phyloP scores from a whole-genome alignment of 1,140 invertebrate species.

The Drosophila pandora region DNA sequence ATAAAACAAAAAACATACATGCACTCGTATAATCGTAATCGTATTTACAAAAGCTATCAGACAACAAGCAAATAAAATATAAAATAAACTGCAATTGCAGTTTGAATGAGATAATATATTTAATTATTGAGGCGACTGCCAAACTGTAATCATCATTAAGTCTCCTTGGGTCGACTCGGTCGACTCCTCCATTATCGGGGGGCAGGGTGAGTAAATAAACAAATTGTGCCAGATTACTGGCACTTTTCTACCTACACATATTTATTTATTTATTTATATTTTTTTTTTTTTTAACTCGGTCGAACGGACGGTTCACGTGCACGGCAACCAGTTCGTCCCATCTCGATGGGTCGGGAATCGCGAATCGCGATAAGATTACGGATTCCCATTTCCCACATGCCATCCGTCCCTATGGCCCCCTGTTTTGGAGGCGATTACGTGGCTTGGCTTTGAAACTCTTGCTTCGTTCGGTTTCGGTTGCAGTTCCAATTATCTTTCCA shows the following conservation, averaged over 20 bases:
- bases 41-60: neutral
- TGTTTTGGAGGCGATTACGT: too few species aligned
- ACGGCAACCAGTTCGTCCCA: slow-evolving; percentile 19
- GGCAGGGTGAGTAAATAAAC: slow-evolving; percentile 25
- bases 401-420: too few species aligned
- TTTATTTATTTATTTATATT: slow-evolving; percentile 24
- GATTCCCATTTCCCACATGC: neutral
- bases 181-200: slow-evolving; percentile 10
- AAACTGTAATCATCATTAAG: slow-evolving; percentile 36
- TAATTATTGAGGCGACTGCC: slow-evolving; percentile 4
- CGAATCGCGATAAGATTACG: slow-evolving; percentile 48
- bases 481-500: too few species aligned
- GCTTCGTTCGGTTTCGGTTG: too few species aligned
- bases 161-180: slow-evolving; percentile 3
- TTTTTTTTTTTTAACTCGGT: neutral
- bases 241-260: neutral
- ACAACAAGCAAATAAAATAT: neutral
- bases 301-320: slow-evolving; percentile 29
- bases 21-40: too few species aligned
- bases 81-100: neutral
- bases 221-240: slow-evolving; percentile 21
- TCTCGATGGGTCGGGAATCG: slow-evolving; percentile 13
- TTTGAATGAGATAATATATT: slow-evolving; percentile 1
- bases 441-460: too few species aligned
- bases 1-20: too few species aligned